Percentiles rank a stretch among this genome's conserved stretches.
phyloP scores from a whole-genome alignment of 2,888 invertebrate species.

The Polydesmus complanatus region DNA sequence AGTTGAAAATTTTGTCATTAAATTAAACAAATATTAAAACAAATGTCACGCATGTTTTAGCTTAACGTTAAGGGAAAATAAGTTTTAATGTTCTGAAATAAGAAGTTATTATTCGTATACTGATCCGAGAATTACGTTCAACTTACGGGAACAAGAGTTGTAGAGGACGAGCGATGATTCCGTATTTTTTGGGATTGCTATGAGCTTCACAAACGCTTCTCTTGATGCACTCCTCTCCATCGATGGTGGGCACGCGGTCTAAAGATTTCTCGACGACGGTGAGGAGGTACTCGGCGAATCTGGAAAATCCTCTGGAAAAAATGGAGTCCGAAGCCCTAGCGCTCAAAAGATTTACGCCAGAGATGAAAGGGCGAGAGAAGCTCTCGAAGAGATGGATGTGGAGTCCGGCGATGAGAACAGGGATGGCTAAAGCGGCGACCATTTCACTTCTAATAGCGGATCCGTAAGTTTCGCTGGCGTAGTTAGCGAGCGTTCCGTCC shows the following conservation, averaged over 20 bases:
- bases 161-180: constrained; percentile 25
- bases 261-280: constrained; percentile 19
- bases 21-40: too few species aligned
- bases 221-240: constrained; percentile 26
- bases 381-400: constrained; percentile 19
- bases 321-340: constrained; percentile 12
- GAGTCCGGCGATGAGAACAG: constrained; percentile 18
- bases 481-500: constrained; percentile 16
- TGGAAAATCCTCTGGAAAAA: constrained; percentile 11
- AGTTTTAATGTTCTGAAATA: too few species aligned
- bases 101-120: too few species aligned
- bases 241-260: constrained; percentile 24
- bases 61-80: too few species aligned
- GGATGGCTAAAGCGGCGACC: constrained; percentile 17
- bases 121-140: too few species aligned
- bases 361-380: constrained; percentile 18
- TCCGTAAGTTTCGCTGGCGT: constrained; percentile 1
- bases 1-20: too few species aligned
- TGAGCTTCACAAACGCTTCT: constrained; percentile 28
- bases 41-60: too few species aligned
- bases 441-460: constrained; percentile 12
- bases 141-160: constrained; percentile 27
- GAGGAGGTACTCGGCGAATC: constrained; percentile 17
- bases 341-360: constrained; percentile 3
- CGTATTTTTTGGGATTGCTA: constrained; percentile 27